Evolutionary conservation across 64 coral and sea anemone genomes (phyloP).

Genomic region (Dendronephthya gigantea): DNA sequence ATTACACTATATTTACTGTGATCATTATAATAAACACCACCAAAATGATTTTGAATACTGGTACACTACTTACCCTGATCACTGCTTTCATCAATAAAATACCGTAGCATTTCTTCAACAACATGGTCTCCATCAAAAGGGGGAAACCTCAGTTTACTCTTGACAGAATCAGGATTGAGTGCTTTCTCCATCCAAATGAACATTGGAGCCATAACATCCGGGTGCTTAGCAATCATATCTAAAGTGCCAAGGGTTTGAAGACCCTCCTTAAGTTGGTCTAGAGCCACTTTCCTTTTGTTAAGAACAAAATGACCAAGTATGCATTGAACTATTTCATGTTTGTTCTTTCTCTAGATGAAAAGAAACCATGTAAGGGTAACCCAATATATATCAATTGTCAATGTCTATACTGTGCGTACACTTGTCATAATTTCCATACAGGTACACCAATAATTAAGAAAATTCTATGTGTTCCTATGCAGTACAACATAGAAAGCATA

Average conservation of each 20-base stretch:
- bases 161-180: neutral
- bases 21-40: too few species aligned
- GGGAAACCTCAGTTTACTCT: constrained; percentile 16
- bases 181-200: neutral
- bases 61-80: neutral
- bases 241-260: neutral
- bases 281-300: neutral
- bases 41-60: too few species aligned
- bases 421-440: too few species aligned
- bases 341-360: neutral
- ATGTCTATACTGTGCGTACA: too few species aligned
- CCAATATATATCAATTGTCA: too few species aligned
- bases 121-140: constrained; percentile 6
- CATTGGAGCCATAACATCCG: constrained; percentile 1
- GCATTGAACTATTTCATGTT: constrained; percentile 6
- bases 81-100: constrained; percentile 13
- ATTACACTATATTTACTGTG: too few species aligned
- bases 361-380: too few species aligned
- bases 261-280: neutral
- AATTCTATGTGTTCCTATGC: too few species aligned
- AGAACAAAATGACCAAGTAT: constrained; percentile 7
- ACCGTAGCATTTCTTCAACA: neutral
- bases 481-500: too few species aligned
- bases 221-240: neutral
- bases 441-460: too few species aligned